Evolutionary conservation across 2,797 vertebrate genomes (phyloP).

Genomic region (Perodicticus potto): DNA sequence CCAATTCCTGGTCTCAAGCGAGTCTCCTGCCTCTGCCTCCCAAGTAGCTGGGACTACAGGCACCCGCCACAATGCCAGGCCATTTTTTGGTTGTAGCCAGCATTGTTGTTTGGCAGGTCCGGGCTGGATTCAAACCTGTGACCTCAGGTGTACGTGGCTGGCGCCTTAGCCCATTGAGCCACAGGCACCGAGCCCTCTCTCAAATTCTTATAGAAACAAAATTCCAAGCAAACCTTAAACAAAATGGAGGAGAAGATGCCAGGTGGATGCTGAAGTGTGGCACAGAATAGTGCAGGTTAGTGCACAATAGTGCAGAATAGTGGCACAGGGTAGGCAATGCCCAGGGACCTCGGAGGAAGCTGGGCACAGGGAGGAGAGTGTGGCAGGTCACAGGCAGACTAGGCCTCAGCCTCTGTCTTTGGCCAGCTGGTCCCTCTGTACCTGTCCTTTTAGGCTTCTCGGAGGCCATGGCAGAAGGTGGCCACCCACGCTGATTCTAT

Average conservation of each 20-base stretch:
- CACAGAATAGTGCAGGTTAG: neutral
- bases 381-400: neutral
- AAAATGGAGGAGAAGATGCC: neutral
- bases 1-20: too few relatives aligned
- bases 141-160: too few relatives aligned
- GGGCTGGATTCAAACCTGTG: too few relatives aligned
- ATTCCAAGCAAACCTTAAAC: conserved; percentile 1
- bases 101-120: too few relatives aligned
- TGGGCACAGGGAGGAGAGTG: rapidly evolving
- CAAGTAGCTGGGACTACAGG: too few relatives aligned
- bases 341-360: neutral
- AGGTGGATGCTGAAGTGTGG: neutral
- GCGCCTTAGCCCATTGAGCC: too few relatives aligned
- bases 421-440: neutral
- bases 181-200: too few relatives aligned
- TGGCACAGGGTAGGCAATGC: neutral
- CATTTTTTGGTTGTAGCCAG: too few relatives aligned
- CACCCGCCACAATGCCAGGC: too few relatives aligned
- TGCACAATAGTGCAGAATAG: too few relatives aligned
- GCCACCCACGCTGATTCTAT: neutral
- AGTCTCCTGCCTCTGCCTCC: too few relatives aligned
- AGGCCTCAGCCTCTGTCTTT: neutral
- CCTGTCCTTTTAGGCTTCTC: neutral
- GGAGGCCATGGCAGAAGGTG: neutral
- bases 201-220: neutral